A percentile compares a stretch with the other conserved stretches of the same genome.
phyloP scores from a whole-genome alignment of 1,140 invertebrate genomes.

The Aphelinus certus region DNA sequence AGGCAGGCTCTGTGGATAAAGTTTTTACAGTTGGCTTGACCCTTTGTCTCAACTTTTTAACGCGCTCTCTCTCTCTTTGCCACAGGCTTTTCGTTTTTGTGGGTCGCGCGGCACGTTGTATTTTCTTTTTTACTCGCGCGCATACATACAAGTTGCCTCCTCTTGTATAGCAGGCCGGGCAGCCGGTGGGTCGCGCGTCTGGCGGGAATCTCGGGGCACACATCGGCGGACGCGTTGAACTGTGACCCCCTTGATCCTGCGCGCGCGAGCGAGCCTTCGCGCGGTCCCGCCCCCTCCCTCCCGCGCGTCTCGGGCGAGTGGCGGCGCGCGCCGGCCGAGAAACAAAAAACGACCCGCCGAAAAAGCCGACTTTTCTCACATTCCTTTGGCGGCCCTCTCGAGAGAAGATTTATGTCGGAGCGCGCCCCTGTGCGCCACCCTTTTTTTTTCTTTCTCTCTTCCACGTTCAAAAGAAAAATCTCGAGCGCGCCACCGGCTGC shows the following conservation, averaged over 20 bases:
- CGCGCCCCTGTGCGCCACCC: background rate
- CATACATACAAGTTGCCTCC: background rate
- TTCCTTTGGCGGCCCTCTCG: constrained; percentile 32
- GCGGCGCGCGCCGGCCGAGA: constrained; percentile 17
- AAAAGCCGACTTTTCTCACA: constrained; percentile 43
- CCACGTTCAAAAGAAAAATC: constrained; percentile 34
- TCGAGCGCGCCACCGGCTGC: background rate
- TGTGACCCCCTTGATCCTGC: constrained; percentile 46
- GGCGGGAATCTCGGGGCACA: constrained; percentile 42
- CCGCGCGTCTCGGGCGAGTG: background rate
- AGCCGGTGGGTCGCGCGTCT: constrained; percentile 17
- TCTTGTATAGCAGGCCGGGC: no score
- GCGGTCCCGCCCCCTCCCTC: constrained; percentile 6
- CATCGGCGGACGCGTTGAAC: constrained; percentile 48
- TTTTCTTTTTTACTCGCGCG: background rate
- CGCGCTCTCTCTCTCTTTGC: constrained; percentile 17
- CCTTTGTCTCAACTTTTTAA: constrained; percentile 15
- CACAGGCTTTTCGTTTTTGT: background rate
- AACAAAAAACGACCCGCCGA: constrained; percentile 20
- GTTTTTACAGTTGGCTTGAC: constrained; percentile 13
- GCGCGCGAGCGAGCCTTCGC: no score
- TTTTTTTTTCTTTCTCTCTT: background rate
- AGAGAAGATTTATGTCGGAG: background rate
- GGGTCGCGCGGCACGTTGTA: background rate
- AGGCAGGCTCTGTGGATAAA: no score